Evolutionary conservation across 2,113 vertebrate genomes (phyloP).

Genomic region (Antechinus stuartii): DNA sequence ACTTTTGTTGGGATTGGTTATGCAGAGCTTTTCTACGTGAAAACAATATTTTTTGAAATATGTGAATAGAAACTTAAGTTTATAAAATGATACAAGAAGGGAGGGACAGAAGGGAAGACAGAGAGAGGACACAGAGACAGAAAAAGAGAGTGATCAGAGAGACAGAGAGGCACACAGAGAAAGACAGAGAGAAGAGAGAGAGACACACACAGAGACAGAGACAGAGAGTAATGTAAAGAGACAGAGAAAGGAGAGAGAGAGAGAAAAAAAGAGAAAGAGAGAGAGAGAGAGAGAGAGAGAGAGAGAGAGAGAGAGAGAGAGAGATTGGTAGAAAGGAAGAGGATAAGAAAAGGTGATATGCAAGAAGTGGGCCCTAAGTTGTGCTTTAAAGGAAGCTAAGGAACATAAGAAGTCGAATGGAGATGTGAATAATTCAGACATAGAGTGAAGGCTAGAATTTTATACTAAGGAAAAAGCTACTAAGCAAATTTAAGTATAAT

Average conservation of each 20-base stretch:
- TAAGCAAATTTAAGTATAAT: background rate
- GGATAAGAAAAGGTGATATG: background rate
- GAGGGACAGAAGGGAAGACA: too few species aligned
- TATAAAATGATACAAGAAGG: background rate
- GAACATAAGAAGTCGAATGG: background rate
- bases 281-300: background rate
- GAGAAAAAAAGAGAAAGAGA: too few species aligned
- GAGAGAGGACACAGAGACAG: too few species aligned
- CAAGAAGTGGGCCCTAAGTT: background rate
- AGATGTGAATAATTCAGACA: background rate
- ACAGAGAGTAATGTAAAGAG: too few species aligned
- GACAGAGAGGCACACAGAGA: background rate
- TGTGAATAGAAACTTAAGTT: background rate
- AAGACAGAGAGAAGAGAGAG: too few species aligned
- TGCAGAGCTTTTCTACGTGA: background rate
- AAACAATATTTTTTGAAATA: background rate
- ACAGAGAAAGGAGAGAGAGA: too few species aligned
- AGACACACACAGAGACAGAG: too few species aligned
- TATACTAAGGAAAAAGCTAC: background rate
- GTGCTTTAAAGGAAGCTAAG: background rate
- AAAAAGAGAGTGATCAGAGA: background rate
- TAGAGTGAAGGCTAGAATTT: background rate
- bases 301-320: background rate
- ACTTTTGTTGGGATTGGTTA: background rate
- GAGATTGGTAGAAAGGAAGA: background rate